Base-by-base conservation (phyloP, 2,113 vertebrate genomes). In the Petromus typicus region DNA sequence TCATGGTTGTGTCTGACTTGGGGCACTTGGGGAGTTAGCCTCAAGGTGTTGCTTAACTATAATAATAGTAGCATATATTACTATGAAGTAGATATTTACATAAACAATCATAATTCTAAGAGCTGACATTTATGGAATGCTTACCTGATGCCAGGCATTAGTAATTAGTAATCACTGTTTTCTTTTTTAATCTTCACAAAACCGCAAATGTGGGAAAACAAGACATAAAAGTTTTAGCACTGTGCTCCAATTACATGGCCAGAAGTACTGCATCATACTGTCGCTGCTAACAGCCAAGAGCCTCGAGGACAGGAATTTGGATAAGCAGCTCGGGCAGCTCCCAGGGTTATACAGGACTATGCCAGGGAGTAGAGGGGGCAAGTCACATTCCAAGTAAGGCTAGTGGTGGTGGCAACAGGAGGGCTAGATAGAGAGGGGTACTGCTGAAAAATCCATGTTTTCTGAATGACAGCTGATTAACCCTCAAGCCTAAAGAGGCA, bases 21-120 rank as follows among this genome's bases (percentile, higher is more conserved):
- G 22, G 76, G 54, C 61, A 85, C 79, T 91, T 91, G 85, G 30
- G 48, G 32, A 22, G 25, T 32, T 57, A 71, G 61, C 25, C 27
- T 93, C 32, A 87, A 73, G 16, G 27, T 25, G 2, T 59, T 90
- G 61, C 27, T 84, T 79, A 95, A 84, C 56, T 93, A n/a, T 59
- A 87, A 84, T 4, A 86, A n/a, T n/a, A n/a, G 69, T 18, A 80
- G 51, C 61, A 87, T 40, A 61, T n/a, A 66, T 71, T 90, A 90
- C 84, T 84, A n/a, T n/a, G n/a, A 87, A 48, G 75, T 79, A 78
- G 34, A 40, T 48, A 57, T 1, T 11, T 57, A 93, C 78, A n/a
- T 93, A 86, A 95, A 67, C 51, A 69, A 57, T 90, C 61, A 22
- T 88, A 64, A 89, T 89, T 32, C 93, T 86, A 96, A 92, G 81